A percentile compares a stretch with the other conserved stretches of the same genome.
phyloP scores from a whole-genome alignment of 2,113 vertebrate species.

The Austrofundulus limnaeus region DNA sequence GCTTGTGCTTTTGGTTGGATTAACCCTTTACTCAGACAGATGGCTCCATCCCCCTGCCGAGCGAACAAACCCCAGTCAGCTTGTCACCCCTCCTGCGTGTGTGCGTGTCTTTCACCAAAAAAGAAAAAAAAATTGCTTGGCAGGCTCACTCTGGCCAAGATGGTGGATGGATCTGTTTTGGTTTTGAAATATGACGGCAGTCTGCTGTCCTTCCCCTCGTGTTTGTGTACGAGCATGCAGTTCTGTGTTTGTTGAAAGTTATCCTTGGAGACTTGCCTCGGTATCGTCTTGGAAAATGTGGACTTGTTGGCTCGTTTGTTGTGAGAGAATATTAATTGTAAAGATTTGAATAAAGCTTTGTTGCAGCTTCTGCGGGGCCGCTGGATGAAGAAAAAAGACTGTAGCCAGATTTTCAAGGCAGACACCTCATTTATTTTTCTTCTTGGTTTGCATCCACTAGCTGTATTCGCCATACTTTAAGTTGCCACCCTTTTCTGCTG shows the following conservation, averaged over 20 bases:
- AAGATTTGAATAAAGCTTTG: slow-evolving; percentile 52
- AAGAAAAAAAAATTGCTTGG: slow-evolving; percentile 28
- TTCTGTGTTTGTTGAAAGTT: slow-evolving; percentile 29
- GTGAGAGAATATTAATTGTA: slow-evolving; percentile 53
- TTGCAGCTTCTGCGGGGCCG: slow-evolving; percentile 49
- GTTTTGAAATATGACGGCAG: slow-evolving; percentile 57
- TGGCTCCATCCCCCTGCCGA: slow-evolving; percentile 71
- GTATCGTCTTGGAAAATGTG: slow-evolving; percentile 54
- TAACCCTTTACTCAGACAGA: slow-evolving; percentile 84
- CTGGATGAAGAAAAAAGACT: slow-evolving; percentile 18
- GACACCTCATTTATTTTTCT: slow-evolving; percentile 6
- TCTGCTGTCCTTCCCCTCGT: slow-evolving; percentile 42
- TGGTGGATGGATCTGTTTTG: slow-evolving; percentile 70
- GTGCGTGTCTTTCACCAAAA: slow-evolving; percentile 20
- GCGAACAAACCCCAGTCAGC: slow-evolving; percentile 65
- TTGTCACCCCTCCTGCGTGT: slow-evolving; percentile 49
- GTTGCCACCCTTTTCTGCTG: not conserved
- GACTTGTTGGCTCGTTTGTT: slow-evolving; percentile 43
- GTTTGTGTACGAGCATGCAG: slow-evolving; percentile 19
- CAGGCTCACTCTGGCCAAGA: slow-evolving; percentile 54
- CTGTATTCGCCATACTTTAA: slow-evolving; percentile 5
- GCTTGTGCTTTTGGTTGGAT: slow-evolving; percentile 77
- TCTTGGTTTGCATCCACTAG: slow-evolving; percentile 4
- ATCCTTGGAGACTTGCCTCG: slow-evolving; percentile 43
- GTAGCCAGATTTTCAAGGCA: slow-evolving; percentile 42